These are phyloP conservation scores for Castor canadensis DNA, from an alignment of 2,113 vertebrate genomes.

Conservation along the genomic window DNA sequence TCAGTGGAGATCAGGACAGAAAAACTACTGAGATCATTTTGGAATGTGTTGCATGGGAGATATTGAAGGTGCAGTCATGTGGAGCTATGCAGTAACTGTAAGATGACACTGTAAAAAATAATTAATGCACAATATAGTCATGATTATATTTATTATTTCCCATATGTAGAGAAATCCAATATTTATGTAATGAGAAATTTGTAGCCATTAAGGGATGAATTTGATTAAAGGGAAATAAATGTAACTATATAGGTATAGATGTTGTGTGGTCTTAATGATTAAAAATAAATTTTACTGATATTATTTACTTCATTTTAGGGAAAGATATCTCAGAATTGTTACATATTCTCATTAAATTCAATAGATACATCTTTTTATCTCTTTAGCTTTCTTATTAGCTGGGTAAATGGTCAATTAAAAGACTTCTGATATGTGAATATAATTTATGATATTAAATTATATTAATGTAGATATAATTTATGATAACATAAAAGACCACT, in stretches of 20 bases:
- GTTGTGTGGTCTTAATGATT: background rate
- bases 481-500: background rate
- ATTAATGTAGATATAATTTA: background rate
- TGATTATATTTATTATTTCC: background rate
- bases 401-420: background rate
- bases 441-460: background rate
- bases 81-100: background rate
- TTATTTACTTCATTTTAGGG: conserved; percentile 1
- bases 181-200: background rate
- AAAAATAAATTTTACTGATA: background rate
- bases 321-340: background rate
- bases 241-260: background rate
- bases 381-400: background rate
- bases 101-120: background rate
- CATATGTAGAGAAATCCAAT: background rate
- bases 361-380: background rate
- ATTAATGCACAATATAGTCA: background rate
- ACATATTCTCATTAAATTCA: background rate
- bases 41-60: background rate
- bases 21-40: background rate
- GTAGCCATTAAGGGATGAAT: background rate
- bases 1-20: background rate
- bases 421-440: background rate
- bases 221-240: background rate
- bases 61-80: background rate